A percentile compares a stretch with the other conserved stretches of the same genome.
Conservation (phyloP, 2,888 invertebrate genomes). For the Villa cingulata region DNA sequence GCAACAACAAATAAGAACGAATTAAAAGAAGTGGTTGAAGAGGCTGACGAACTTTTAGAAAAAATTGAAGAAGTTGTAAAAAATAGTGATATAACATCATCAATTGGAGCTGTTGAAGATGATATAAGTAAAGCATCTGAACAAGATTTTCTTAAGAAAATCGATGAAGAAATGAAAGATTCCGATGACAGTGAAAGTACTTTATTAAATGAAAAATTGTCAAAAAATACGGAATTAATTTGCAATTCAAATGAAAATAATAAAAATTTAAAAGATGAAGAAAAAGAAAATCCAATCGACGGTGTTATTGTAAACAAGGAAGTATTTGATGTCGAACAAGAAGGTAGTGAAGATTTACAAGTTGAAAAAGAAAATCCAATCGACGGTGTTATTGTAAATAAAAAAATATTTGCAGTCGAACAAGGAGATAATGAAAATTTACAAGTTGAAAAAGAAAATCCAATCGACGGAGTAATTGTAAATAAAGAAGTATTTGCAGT, state of each 20-base stretch:
- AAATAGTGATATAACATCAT: slow-evolving; percentile 6
- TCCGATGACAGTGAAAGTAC: neutral
- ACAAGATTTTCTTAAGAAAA: slow-evolving; percentile 16
- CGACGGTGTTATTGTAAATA: slow-evolving; percentile 3
- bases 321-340: neutral
- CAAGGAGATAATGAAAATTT: slow-evolving; percentile 14
- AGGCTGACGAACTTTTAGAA: slow-evolving; percentile 14
- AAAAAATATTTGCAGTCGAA: neutral
- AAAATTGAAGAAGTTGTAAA: slow-evolving; percentile 17
- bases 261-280: slow-evolving; percentile 10
- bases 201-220: no score
- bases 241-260: slow-evolving; percentile 14
- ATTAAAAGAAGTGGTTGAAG: slow-evolving; percentile 1
- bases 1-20: slow-evolving; percentile 4
- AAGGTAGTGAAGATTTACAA: slow-evolving; percentile 14
- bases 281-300: slow-evolving; percentile 1
- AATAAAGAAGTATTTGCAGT: neutral
- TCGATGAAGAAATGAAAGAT: slow-evolving; percentile 13
- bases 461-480: slow-evolving; percentile 3
- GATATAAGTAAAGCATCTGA: slow-evolving; percentile 14
- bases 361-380: neutral
- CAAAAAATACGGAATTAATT: no score
- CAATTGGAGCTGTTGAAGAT: slow-evolving; percentile 5
- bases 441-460: neutral
- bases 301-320: neutral